Conservation (phyloP, 2,113 vertebrate species). For the Oryctolagus cuniculus region DNA sequence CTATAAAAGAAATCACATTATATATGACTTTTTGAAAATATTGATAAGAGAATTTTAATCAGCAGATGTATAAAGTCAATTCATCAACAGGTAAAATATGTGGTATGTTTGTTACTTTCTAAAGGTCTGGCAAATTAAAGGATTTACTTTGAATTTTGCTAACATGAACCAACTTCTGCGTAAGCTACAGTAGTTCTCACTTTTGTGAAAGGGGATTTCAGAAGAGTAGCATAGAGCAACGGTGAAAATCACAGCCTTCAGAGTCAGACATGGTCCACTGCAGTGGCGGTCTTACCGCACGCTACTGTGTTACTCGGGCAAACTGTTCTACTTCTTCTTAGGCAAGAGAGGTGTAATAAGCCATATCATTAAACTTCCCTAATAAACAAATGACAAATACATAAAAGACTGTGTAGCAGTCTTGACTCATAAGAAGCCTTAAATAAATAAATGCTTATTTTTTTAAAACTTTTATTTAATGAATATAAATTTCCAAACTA, state of each 20-base stretch:
- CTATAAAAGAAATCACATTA: neutral
- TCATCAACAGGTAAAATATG: neutral
- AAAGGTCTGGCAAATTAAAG: neutral
- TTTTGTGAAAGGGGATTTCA: slow-evolving; percentile 14
- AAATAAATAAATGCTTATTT: slow-evolving; percentile 11
- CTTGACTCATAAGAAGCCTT: neutral
- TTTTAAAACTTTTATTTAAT: too few relatives aligned
- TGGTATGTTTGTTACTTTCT: neutral
- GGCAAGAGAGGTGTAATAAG: neutral
- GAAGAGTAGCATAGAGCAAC: neutral
- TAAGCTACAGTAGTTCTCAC: slow-evolving; percentile 2
- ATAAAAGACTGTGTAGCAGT: neutral
- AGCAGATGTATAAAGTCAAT: neutral
- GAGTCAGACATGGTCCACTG: neutral
- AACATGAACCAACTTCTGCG: neutral
- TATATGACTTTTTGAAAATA: slow-evolving; percentile 49
- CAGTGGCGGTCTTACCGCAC: neutral
- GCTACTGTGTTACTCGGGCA: neutral
- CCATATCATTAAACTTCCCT: neutral
- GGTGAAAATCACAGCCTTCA: neutral
- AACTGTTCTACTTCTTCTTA: neutral
- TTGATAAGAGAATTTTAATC: slow-evolving; percentile 39
- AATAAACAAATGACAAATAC: slow-evolving; percentile 23
- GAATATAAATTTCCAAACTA: too few relatives aligned
- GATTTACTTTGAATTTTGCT: neutral